These are phyloP conservation scores for Oncorhynchus kisutch DNA, from an alignment of 2,113 vertebrate species.

Conservation along the genomic window DNA sequence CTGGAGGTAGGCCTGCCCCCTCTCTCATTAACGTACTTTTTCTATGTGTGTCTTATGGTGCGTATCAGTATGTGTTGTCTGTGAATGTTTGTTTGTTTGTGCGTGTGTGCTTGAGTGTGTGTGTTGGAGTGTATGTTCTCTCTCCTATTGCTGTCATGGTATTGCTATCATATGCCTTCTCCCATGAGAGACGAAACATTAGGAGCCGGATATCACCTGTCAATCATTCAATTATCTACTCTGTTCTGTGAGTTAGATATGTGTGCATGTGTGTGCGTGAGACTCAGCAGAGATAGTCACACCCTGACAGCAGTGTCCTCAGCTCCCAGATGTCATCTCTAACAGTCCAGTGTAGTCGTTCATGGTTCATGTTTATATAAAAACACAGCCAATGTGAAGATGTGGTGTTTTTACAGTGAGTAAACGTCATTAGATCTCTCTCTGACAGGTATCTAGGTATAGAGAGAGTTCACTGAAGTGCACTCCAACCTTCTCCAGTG, in stretches of 20 bases:
- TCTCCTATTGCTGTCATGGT: too few species aligned
- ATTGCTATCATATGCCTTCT: too few species aligned
- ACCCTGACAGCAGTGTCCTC: slow-evolving; percentile 35
- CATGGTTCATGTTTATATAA: slow-evolving; percentile 37
- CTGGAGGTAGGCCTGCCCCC: slow-evolving; percentile 83
- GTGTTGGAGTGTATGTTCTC: not conserved
- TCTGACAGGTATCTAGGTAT: not conserved
- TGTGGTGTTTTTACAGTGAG: slow-evolving; percentile 8
- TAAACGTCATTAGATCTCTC: slow-evolving; percentile 23
- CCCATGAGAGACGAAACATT: not conserved
- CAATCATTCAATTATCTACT: not conserved
- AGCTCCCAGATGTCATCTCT: slow-evolving; percentile 43
- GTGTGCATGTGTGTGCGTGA: not conserved
- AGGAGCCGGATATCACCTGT: not conserved
- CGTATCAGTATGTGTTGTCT: slow-evolving; percentile 5
- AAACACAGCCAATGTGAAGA: slow-evolving; percentile 2
- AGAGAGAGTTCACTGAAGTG: not conserved
- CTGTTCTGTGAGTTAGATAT: not conserved
- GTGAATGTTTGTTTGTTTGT: not conserved
- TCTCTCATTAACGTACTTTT: too few species aligned
- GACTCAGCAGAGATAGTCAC: slow-evolving; percentile 24
- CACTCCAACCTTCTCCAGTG: not conserved
- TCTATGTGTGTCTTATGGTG: slow-evolving; percentile 1
- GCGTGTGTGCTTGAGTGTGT: slow-evolving; percentile 29
- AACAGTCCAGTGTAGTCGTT: slow-evolving; percentile 54